A percentile compares a stretch with the other conserved stretches of the same genome.
phyloP scores from a whole-genome alignment of 2,797 vertebrate genomes.

The Myotis planiceps region DNA sequence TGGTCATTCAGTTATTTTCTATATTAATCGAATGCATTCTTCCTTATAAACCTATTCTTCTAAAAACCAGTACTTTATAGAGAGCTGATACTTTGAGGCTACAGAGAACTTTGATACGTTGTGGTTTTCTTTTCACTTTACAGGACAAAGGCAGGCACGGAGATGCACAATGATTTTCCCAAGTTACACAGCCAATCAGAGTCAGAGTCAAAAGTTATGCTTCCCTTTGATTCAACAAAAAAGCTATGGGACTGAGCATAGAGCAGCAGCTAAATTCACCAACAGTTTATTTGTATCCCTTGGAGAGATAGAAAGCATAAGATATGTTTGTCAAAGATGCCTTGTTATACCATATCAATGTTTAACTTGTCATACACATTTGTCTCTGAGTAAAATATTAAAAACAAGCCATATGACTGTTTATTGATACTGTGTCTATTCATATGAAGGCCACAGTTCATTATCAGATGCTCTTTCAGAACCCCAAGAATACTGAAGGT shows the following conservation, averaged over 20 bases:
- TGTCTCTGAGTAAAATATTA: slow-evolving; percentile 40
- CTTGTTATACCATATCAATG: background rate
- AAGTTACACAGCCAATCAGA: slow-evolving; percentile 21
- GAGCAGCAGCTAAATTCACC: background rate
- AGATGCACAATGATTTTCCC: background rate
- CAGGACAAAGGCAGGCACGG: background rate
- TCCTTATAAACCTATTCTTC: background rate
- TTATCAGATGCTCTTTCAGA: background rate
- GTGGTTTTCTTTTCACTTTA: background rate
- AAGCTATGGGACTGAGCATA: background rate
- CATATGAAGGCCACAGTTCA: background rate
- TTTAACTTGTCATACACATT: background rate
- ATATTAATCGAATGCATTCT: background rate
- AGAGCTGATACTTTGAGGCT: background rate
- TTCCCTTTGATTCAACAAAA: slow-evolving; percentile 8
- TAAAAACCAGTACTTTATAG: background rate
- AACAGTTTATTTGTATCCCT: slow-evolving; percentile 9
- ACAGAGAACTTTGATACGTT: background rate
- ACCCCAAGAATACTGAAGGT: background rate
- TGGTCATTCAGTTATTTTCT: background rate
- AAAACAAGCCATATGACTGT: background rate
- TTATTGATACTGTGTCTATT: background rate
- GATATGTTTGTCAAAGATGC: slow-evolving; percentile 18
- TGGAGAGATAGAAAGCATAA: background rate
- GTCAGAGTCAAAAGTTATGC: background rate